phyloP scores from a whole-genome alignment of 1,140 invertebrate genomes.

The Oppia nitens region DNA sequence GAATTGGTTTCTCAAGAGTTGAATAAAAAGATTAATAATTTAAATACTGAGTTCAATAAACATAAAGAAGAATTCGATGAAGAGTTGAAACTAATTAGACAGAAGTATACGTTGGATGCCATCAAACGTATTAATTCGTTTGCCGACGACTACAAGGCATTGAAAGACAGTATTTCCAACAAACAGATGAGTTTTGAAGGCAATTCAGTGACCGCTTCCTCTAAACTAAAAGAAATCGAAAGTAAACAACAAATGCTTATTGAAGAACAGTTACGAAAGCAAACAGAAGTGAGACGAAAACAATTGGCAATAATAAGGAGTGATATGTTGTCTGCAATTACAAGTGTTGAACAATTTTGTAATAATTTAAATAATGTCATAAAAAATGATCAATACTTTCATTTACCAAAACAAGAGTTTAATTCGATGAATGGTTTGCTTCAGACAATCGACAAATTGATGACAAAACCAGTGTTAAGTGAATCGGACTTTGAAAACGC shows the following conservation, averaged over 20 bases:
- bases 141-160: background rate
- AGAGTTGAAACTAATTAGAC: constrained; percentile 6
- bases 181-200: background rate
- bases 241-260: background rate
- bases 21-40: background rate
- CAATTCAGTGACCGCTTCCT: background rate
- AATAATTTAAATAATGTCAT: background rate
- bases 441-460: background rate
- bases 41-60: background rate
- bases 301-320: background rate
- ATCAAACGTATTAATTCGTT: background rate
- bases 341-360: background rate
- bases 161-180: background rate
- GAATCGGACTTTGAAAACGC: background rate
- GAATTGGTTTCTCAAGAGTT: background rate
- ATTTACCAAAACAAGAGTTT: background rate
- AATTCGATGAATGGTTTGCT: background rate
- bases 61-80: constrained; percentile 2
- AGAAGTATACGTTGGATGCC: constrained; percentile 1
- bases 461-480: background rate
- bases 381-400: background rate
- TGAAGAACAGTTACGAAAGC: background rate
- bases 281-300: background rate
- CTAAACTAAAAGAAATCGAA: background rate
- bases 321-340: background rate